These are phyloP conservation scores for Cebidichthys violaceus DNA, from an alignment of 2,113 vertebrate genomes.

Conservation along the genomic window DNA sequence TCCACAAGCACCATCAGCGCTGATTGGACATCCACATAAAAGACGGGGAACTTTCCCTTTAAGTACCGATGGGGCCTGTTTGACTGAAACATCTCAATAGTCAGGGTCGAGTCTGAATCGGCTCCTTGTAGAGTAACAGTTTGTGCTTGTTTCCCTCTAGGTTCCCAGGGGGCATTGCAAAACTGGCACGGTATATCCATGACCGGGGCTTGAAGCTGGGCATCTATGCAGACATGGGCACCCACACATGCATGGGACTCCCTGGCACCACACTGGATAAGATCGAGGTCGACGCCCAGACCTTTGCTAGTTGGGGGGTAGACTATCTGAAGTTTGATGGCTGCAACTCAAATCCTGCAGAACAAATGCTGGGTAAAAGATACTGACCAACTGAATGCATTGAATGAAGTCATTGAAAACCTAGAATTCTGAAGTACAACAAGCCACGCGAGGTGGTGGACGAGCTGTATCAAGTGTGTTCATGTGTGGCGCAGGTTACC, in stretches of 20 bases:
- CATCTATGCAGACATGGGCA: conserved; percentile 90
- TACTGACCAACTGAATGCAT: not conserved
- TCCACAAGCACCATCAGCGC: too few species aligned
- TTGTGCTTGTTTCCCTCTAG: conserved; percentile 41
- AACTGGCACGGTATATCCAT: conserved; percentile 88
- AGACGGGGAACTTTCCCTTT: not conserved
- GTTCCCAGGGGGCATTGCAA: conserved; percentile 88
- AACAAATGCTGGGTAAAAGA: conserved; percentile 84
- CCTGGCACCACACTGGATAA: conserved; percentile 87
- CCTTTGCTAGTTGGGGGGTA: conserved; percentile 90
- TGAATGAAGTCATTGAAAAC: not conserved
- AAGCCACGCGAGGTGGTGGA: not conserved
- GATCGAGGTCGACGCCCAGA: conserved; percentile 86
- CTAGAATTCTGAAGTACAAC: not conserved
- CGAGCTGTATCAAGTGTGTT: not conserved
- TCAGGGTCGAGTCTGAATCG: not conserved
- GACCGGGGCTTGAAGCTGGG: conserved; percentile 89
- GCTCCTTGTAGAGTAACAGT: not conserved
- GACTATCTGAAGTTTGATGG: conserved; percentile 94
- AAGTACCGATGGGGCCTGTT: not conserved
- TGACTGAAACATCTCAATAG: not conserved
- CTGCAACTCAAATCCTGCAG: conserved; percentile 81
- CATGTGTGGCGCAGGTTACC: conserved; percentile 84
- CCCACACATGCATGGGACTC: conserved; percentile 87
- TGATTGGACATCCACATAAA: not conserved